phyloP scores from a whole-genome alignment of 2,888 invertebrate species.

The Silvanus unidentatus region DNA sequence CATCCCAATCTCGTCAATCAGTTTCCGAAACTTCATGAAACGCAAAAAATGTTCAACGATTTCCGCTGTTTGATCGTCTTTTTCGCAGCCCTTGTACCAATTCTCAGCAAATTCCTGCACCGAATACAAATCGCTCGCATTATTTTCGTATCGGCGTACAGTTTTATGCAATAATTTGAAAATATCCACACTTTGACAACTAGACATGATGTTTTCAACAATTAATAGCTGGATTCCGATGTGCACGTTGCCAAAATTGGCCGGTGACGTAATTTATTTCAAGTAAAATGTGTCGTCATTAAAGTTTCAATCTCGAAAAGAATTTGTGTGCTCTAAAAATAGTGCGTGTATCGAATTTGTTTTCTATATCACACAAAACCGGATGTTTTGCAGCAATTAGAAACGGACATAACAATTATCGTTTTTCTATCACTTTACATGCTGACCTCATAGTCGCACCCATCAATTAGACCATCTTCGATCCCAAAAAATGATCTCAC shows the following conservation, averaged over 20 bases:
- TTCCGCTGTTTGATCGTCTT: conserved; percentile 7
- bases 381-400: not conserved
- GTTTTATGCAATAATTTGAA: too few relatives aligned
- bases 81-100: conserved; percentile 6
- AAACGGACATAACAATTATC: not conserved
- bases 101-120: conserved; percentile 27
- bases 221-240: conserved; percentile 1
- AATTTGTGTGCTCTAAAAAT: conserved; percentile 21
- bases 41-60: conserved; percentile 22
- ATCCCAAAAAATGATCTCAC: too few relatives aligned
- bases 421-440: not conserved
- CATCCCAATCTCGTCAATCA: conserved; percentile 25
- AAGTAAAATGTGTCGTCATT: conserved; percentile 5
- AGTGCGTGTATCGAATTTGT: not conserved
- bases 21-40: conserved; percentile 28
- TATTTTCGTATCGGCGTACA: not conserved
- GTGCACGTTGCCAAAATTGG: conserved; percentile 7
- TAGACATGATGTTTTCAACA: too few relatives aligned
- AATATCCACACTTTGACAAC: too few relatives aligned
- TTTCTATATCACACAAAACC: not conserved
- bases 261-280: conserved; percentile 3
- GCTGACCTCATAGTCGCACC: too few relatives aligned
- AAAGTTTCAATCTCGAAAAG: not conserved
- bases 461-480: too few relatives aligned
- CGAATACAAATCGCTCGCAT: conserved; percentile 5